Evolutionary conservation across 1,140 invertebrate genomes (phyloP).

Genomic region (Phymorhynchus buccinoides): DNA sequence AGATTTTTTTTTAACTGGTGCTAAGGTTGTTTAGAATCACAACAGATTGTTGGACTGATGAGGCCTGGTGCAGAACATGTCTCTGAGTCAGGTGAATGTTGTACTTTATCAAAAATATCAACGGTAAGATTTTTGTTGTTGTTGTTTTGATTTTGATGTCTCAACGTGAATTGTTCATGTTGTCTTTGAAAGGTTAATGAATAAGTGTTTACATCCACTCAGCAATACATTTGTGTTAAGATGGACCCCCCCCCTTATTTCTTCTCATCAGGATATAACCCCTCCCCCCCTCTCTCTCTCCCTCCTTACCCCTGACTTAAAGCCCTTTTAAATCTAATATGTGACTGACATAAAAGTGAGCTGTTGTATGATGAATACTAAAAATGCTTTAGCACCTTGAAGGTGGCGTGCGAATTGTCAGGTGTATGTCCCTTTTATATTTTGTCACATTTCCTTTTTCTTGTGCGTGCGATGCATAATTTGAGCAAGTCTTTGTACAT

Average conservation of each 20-base stretch:
- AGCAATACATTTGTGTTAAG: constrained; percentile 38
- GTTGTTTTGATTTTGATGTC: neutral
- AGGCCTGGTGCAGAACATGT: neutral
- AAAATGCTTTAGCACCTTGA: too few relatives aligned
- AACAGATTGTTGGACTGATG: neutral
- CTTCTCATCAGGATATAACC: neutral
- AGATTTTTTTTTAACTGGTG: neutral
- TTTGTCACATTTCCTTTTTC: neutral
- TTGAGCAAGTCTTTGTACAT: neutral
- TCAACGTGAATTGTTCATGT: neutral
- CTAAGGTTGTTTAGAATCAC: neutral
- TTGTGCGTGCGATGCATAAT: neutral
- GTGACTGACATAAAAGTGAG: too few relatives aligned
- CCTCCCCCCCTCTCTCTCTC: neutral
- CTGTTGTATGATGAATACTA: neutral
- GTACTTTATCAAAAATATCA: neutral
- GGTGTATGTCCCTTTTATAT: too few relatives aligned
- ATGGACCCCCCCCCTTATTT: neutral
- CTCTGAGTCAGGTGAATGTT: neutral
- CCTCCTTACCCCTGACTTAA: too few relatives aligned
- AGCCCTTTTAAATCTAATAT: too few relatives aligned
- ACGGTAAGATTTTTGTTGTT: too few relatives aligned
- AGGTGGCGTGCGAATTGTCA: too few relatives aligned
- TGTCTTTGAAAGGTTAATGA: neutral
- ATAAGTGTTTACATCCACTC: constrained; percentile 5